Conservation (phyloP, 1,140 invertebrate species). For the Cydia amplana region DNA sequence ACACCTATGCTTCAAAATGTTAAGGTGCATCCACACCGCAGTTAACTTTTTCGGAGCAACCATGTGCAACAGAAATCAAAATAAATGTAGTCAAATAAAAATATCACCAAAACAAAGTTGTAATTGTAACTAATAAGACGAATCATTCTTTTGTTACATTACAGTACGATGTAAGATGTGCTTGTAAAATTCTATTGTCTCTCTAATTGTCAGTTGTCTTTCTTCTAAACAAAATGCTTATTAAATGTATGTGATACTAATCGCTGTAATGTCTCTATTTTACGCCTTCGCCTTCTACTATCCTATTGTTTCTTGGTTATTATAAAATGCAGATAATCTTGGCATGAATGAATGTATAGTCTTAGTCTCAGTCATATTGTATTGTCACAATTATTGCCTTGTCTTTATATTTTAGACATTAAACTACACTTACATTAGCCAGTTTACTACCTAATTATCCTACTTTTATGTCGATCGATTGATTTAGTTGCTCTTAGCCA, state of each 20-base stretch:
- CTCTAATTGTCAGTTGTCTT: conserved; percentile 9
- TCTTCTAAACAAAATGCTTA: conserved; percentile 16
- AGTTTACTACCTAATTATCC: too few relatives aligned
- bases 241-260: conserved; percentile 8
- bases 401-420: too few relatives aligned
- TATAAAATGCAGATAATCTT: not conserved
- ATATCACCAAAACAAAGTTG: too few relatives aligned
- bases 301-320: not conserved
- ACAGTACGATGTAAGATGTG: not conserved
- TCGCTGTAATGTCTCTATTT: conserved; percentile 7
- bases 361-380: too few relatives aligned
- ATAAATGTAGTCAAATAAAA: not conserved
- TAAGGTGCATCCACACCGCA: too few relatives aligned
- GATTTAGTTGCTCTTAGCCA: too few relatives aligned
- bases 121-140: not conserved
- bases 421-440: too few relatives aligned
- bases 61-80: too few relatives aligned
- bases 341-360: not conserved
- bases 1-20: too few relatives aligned
- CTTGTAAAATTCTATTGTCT: not conserved
- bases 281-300: conserved; percentile 3
- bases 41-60: too few relatives aligned
- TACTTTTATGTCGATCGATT: too few relatives aligned
- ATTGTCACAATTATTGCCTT: too few relatives aligned
- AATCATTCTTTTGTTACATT: not conserved